A percentile compares a stretch with the other conserved stretches of the same genome.
These are phyloP conservation scores for Nephrotoma appendiculata DNA, from an alignment of 2,888 invertebrate genomes.

Conservation along the genomic window DNA sequence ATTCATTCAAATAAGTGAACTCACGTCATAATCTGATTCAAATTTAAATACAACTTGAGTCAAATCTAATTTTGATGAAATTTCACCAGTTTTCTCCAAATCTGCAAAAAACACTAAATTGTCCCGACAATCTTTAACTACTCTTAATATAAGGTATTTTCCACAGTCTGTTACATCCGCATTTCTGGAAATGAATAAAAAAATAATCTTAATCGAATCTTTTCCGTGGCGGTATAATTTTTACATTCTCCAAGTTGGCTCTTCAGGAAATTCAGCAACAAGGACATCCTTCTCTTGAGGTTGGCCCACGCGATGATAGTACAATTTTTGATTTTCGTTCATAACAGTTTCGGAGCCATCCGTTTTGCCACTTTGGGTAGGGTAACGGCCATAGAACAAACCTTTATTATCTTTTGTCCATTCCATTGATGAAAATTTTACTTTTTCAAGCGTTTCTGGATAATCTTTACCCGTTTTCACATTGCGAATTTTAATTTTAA, in stretches of 20 bases:
- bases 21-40: conserved; percentile 86
- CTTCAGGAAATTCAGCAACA: conserved; percentile 77
- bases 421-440: conserved; percentile 80
- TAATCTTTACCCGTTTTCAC: conserved; percentile 64
- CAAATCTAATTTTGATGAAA: conserved; percentile 49
- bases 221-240: conserved; percentile 2
- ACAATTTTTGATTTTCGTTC: conserved; percentile 84
- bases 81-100: conserved; percentile 46
- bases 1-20: conserved; percentile 11
- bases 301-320: conserved; percentile 80
- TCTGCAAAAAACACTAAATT: conserved; percentile 79
- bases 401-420: conserved; percentile 95
- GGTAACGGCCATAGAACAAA: conserved; percentile 83
- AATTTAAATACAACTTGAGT: conserved; percentile 75
- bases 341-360: conserved; percentile 86
- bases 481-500: conserved; percentile 70
- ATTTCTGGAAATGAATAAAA: conserved; percentile 39
- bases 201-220: not conserved
- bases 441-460: conserved; percentile 75
- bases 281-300: conserved; percentile 74
- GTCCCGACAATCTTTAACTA: conserved; percentile 80
- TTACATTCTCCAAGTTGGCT: conserved; percentile 85
- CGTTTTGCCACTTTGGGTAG: conserved; percentile 64
- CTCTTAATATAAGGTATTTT: conserved; percentile 67
- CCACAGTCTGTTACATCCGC: conserved; percentile 86